Percentiles rank a stretch among this genome's conserved stretches.
These are phyloP conservation scores for Acestrorhynchus altus DNA, from an alignment of 2,797 vertebrate genomes.

Conservation along the genomic window DNA sequence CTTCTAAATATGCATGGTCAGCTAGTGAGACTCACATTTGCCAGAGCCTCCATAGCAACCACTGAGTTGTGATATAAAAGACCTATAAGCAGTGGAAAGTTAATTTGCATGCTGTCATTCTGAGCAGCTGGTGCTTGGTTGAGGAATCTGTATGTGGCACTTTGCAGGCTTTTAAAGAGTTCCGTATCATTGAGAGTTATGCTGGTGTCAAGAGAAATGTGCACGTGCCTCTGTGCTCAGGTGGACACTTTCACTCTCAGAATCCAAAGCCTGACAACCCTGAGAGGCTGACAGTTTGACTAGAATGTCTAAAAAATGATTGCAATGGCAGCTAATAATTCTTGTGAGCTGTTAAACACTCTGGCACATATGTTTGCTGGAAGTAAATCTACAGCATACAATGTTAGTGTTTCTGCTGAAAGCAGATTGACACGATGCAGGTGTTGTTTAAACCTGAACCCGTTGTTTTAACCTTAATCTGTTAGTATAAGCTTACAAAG, in stretches of 20 bases:
- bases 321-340: background rate
- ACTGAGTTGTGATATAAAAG: background rate
- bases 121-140: background rate
- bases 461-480: no score
- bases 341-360: background rate
- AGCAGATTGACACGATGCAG: background rate
- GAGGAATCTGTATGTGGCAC: background rate
- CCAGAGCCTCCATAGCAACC: background rate
- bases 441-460: background rate
- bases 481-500: background rate
- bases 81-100: background rate
- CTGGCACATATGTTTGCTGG: background rate
- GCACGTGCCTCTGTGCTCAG: background rate
- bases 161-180: background rate
- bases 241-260: background rate
- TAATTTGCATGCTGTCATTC: slow-evolving; percentile 13
- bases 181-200: background rate
- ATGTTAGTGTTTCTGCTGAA: background rate
- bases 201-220: background rate
- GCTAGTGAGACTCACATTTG: background rate
- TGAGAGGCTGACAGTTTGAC: background rate
- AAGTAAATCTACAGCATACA: slow-evolving; percentile 2
- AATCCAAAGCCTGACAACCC: background rate
- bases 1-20: background rate
- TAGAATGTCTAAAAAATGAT: background rate